phyloP scores from a whole-genome alignment of 2,113 vertebrate species.

The Sclerurus mexicanus region DNA sequence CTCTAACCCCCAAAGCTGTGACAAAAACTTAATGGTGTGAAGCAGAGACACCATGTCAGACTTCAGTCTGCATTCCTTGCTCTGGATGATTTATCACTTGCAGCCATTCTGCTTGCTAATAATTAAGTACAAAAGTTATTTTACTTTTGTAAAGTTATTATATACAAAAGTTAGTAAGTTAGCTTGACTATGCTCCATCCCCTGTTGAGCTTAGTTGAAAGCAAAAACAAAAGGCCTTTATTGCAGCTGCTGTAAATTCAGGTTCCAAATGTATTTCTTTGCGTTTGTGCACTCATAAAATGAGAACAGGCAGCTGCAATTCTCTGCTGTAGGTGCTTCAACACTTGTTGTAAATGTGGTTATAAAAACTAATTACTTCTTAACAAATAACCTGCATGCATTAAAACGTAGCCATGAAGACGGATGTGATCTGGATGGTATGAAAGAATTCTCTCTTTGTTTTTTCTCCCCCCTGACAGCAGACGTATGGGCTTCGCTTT shows the following conservation, averaged over 20 bases:
- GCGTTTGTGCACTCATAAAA: background rate
- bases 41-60: background rate
- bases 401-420: background rate
- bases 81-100: constrained; percentile 30
- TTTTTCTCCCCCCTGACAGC: fast-evolving
- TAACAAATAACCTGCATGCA: background rate
- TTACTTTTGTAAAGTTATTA: background rate
- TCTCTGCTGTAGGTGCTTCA: background rate
- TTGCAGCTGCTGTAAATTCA: background rate
- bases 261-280: background rate
- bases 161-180: background rate
- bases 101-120: constrained; percentile 7
- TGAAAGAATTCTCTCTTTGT: background rate
- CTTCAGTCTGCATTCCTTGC: background rate
- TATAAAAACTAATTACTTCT: background rate
- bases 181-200: background rate
- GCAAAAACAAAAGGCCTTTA: background rate
- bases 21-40: constrained; percentile 32
- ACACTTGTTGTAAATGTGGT: background rate
- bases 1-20: background rate
- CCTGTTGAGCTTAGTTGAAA: background rate
- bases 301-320: background rate
- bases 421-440: background rate
- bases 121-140: constrained; percentile 27
- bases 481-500: background rate